Evolutionary conservation across 1,140 invertebrate species (phyloP).

Genomic region (Holcopasites calliopsidis): DNA sequence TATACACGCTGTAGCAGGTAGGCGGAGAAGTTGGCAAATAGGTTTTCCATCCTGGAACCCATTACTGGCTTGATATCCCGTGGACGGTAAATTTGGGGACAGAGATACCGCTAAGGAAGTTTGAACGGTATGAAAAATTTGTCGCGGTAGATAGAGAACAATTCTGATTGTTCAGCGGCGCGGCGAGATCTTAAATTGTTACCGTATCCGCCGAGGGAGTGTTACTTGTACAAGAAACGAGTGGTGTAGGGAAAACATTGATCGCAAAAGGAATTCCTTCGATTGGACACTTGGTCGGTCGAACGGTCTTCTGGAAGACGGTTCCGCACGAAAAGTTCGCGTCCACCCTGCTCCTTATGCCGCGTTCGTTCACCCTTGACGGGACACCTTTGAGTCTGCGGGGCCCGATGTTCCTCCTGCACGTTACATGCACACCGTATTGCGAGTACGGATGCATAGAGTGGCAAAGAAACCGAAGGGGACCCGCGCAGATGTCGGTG

Average conservation of each 20-base stretch:
- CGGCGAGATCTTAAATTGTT: too few species aligned
- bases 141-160: background rate
- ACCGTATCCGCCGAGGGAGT: too few species aligned
- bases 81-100: background rate
- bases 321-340: constrained; percentile 38
- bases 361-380: constrained; percentile 76
- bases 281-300: background rate
- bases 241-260: too few species aligned
- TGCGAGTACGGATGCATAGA: constrained; percentile 57
- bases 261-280: background rate
- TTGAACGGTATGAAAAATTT: background rate
- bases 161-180: too few species aligned
- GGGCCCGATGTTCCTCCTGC: constrained; percentile 39
- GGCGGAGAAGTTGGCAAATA: constrained; percentile 6
- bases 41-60: background rate
- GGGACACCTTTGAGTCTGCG: constrained; percentile 56
- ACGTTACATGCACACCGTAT: constrained; percentile 40
- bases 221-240: background rate
- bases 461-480: constrained; percentile 65
- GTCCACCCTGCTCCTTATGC: constrained; percentile 65
- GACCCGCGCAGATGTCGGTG: constrained; percentile 77
- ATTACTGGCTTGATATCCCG: background rate
- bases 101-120: background rate
- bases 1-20: constrained; percentile 5
- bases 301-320: constrained; percentile 6